A percentile compares a stretch with the other conserved stretches of the same genome.
These are phyloP conservation scores for Brachyistius frenatus DNA, from an alignment of 2,113 vertebrate species.

Conservation along the genomic window DNA sequence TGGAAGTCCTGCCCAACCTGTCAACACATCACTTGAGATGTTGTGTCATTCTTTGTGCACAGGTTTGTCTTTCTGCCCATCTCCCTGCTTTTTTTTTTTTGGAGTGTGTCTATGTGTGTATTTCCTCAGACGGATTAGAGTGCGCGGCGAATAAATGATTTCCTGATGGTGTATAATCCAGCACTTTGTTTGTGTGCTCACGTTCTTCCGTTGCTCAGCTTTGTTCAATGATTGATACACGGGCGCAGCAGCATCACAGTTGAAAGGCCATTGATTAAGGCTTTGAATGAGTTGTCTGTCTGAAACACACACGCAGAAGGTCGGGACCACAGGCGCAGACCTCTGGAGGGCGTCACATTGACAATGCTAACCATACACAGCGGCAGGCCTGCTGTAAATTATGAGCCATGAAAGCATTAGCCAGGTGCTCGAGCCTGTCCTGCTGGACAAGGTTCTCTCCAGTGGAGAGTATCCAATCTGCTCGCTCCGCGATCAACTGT, in stretches of 20 bases:
- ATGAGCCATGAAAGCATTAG: slow-evolving; percentile 79
- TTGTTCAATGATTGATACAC: slow-evolving; percentile 56
- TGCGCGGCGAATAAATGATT: slow-evolving; percentile 11
- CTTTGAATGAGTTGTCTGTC: slow-evolving; percentile 72
- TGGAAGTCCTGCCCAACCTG: slow-evolving; percentile 41
- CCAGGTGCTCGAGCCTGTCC: slow-evolving; percentile 78
- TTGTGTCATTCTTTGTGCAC: slow-evolving; percentile 21
- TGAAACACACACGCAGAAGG: slow-evolving; percentile 66
- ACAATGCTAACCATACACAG: slow-evolving; percentile 62
- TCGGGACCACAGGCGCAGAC: slow-evolving; percentile 55
- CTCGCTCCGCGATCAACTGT: slow-evolving; percentile 45
- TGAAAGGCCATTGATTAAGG: slow-evolving; percentile 72
- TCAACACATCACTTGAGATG: slow-evolving; percentile 39
- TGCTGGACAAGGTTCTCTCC: slow-evolving; percentile 65
- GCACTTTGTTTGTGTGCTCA: slow-evolving; percentile 46
- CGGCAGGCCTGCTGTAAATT: slow-evolving; percentile 65
- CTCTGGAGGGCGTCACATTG: slow-evolving; percentile 67
- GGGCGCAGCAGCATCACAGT: slow-evolving; percentile 13
- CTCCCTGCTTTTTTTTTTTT: neutral
- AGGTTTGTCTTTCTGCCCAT: neutral
- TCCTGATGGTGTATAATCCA: slow-evolving; percentile 26
- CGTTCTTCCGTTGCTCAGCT: slow-evolving; percentile 26
- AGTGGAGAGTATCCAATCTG: slow-evolving; percentile 66
- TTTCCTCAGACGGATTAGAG: slow-evolving; percentile 1
- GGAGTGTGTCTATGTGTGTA: slow-evolving; percentile 6